Percentiles rank a stretch among this genome's conserved stretches.
These are phyloP conservation scores for Sitta carolinensis DNA, from an alignment of 2,797 vertebrate genomes.

Conservation along the genomic window DNA sequence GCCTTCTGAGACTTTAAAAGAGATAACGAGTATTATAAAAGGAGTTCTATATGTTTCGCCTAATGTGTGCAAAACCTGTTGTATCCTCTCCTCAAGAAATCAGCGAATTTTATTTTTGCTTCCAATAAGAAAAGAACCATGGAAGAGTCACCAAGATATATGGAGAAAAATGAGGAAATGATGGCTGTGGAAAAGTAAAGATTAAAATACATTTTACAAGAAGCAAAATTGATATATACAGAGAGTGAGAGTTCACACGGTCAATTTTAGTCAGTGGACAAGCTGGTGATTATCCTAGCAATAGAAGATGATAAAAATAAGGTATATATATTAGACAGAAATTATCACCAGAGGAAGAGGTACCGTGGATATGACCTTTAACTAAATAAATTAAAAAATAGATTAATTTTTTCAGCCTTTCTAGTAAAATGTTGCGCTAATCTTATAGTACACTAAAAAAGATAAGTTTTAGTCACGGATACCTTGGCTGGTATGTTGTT, in stretches of 20 bases:
- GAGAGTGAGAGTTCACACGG: not conserved
- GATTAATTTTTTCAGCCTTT: conserved; percentile 10
- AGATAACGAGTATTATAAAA: not conserved
- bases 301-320: not conserved
- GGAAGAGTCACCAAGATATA: not conserved
- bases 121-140: not conserved
- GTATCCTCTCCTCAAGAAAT: not conserved
- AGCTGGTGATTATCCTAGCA: not conserved
- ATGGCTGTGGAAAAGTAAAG: not conserved
- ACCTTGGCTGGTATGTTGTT: not conserved
- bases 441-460: not conserved
- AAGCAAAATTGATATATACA: not conserved
- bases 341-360: not conserved
- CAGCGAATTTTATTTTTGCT: not conserved
- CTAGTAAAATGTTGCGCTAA: not conserved
- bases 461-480: not conserved
- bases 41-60: not conserved
- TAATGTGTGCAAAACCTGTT: not conserved
- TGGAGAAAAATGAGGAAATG: not conserved
- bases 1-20: not conserved
- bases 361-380: not conserved
- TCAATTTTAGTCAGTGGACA: not conserved
- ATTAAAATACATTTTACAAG: not conserved
- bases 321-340: not conserved
- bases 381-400: conserved; percentile 17